phyloP scores from a whole-genome alignment of 1,140 invertebrate species.

The Hydropsyche tenuis region DNA sequence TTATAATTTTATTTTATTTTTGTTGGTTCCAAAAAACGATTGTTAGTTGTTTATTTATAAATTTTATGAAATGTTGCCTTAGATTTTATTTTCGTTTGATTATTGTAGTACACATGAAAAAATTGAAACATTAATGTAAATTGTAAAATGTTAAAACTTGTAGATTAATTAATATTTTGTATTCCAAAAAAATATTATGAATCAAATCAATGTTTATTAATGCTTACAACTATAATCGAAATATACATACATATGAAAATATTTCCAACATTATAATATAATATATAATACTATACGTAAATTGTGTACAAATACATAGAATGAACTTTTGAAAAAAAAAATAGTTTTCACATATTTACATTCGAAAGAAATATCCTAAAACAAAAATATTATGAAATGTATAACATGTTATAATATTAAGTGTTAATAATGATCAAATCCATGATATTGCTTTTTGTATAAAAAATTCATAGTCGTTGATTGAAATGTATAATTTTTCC shows the following conservation, averaged over 20 bases:
- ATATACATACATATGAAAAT: constrained; percentile 30
- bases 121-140: not conserved
- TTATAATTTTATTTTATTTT: not conserved
- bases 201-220: constrained; percentile 40
- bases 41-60: constrained; percentile 23
- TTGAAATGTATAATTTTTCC: too few species aligned
- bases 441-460: too few species aligned
- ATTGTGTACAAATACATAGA: constrained; percentile 18
- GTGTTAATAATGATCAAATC: too few species aligned
- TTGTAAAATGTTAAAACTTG: constrained; percentile 39
- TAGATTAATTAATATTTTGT: constrained; percentile 46
- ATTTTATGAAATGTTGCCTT: constrained; percentile 45
- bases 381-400: too few species aligned
- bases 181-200: constrained; percentile 35
- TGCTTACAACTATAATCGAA: constrained; percentile 14
- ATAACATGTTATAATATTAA: too few species aligned
- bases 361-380: too few species aligned
- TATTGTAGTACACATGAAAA: not conserved
- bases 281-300: constrained; percentile 29
- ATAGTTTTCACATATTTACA: not conserved
- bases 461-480: too few species aligned
- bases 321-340: not conserved
- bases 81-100: constrained; percentile 32
- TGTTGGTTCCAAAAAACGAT: not conserved
- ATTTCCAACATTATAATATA: not conserved